These are phyloP conservation scores for Sminthopsis crassicaudata DNA, from an alignment of 2,113 vertebrate genomes.

Conservation along the genomic window DNA sequence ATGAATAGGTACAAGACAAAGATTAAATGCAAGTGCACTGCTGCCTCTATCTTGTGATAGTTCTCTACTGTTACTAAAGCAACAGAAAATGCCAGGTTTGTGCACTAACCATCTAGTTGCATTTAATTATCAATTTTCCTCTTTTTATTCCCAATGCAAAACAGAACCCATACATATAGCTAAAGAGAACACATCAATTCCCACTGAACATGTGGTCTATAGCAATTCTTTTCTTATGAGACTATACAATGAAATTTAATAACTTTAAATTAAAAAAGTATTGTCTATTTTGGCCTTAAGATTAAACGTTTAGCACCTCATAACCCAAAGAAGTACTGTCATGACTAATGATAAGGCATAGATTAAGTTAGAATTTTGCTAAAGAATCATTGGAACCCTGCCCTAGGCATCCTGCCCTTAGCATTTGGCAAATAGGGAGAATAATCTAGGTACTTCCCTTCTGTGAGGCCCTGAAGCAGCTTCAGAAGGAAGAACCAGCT, in stretches of 20 bases:
- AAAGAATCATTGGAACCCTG: background rate
- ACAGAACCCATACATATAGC: background rate
- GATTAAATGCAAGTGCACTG: background rate
- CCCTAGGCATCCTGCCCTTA: background rate
- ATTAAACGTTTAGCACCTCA: background rate
- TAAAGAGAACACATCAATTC: background rate
- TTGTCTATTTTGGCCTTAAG: background rate
- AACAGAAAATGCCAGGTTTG: background rate
- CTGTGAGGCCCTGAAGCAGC: background rate
- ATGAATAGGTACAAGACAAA: background rate
- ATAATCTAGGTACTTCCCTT: background rate
- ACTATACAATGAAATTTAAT: background rate
- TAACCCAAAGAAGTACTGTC: background rate
- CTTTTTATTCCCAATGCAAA: background rate
- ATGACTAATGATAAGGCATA: background rate
- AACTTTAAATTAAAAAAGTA: background rate
- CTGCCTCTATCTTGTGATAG: background rate
- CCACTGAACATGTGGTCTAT: background rate
- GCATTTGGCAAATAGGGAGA: background rate
- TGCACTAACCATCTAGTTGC: background rate
- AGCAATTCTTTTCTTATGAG: background rate
- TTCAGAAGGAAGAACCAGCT: background rate
- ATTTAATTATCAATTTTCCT: background rate
- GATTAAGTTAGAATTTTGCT: background rate
- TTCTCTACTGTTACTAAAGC: background rate